Evolutionary conservation across 1,140 invertebrate species (phyloP), one percentile per base, ranked within the genome.

Genomic region (Lamellibrachia luymesi): DNA sequence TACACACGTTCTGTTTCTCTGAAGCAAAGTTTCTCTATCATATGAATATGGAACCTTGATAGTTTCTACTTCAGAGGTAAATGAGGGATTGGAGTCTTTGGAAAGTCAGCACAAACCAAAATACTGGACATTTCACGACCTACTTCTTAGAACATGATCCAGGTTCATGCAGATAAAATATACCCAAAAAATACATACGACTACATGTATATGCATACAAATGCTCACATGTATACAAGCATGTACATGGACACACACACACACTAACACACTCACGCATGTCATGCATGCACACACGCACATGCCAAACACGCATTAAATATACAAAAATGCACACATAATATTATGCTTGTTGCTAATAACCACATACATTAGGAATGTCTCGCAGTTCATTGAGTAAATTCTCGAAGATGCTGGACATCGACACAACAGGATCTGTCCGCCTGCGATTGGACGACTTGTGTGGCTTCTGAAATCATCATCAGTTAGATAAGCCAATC

Each of bases 311-410:
- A 80, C 64, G 4, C 64, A 80, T 17, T 80, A 10, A 38, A 80
- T 17, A 22, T 80, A 22, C 64, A 38, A 38, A 38, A 38, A 38
- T 38, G 38, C 1, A 38, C 38, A 38, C 38, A 38, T 38, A 38
- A 38, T 38, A 38, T 38, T 17, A 8, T 6, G 13, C 17, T 2
- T 80, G 64, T 80, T 80, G 17, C 64, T 80, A 22, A 80, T 13
- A 91, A 91, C 13, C 22, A 91, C 92, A 5, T 56, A 92, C 98
- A 96, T 99, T 98, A 0, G 98, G 98, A 95, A 99, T 96, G 94
- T 98, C 98, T 92, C 99, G 97, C 97, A 99, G 98, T 95, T 99
- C 98, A 95, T 99, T 99, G 0, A 99, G 96, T 94, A 99, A 99
- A 27, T 97, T 97, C 96, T 99, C 99, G 89, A 99, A 97, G 93